Evolutionary conservation across 2,797 vertebrate genomes (phyloP).

Genomic region (Halcyon leucocephala): DNA sequence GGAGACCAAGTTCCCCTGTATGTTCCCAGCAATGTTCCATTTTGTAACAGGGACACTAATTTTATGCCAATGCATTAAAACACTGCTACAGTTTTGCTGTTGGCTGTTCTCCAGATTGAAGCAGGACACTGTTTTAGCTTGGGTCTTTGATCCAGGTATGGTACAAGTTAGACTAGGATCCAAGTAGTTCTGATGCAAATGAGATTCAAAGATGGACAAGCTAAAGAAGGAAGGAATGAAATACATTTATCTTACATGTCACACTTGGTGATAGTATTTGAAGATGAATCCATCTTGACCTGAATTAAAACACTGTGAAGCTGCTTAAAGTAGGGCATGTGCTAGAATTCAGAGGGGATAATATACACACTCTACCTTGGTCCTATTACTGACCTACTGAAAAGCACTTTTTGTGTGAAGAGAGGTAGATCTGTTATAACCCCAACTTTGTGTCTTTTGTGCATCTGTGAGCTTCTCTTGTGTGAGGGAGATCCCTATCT

Average conservation of each 20-base stretch:
- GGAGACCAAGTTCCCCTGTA: background rate
- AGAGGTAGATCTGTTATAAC: background rate
- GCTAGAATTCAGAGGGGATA: background rate
- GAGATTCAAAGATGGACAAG: background rate
- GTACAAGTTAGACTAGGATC: background rate
- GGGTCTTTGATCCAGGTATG: accelerated
- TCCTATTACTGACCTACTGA: background rate
- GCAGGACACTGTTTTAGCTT: background rate
- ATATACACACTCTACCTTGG: background rate
- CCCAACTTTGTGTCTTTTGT: background rate
- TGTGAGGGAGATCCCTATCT: background rate
- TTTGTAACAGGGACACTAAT: background rate
- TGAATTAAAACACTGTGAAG: background rate
- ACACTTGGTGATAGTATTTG: background rate
- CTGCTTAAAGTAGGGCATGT: accelerated
- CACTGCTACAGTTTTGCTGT: background rate
- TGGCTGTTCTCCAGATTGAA: background rate
- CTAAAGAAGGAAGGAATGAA: background rate
- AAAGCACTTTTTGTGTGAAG: background rate
- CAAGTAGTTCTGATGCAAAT: accelerated
- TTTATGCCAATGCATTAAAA: background rate
- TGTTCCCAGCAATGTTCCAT: background rate
- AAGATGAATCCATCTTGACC: background rate
- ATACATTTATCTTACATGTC: background rate
- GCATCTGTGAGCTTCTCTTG: background rate